phyloP scores from a whole-genome alignment of 1,140 invertebrate species.

The Drosophila virilis region DNA sequence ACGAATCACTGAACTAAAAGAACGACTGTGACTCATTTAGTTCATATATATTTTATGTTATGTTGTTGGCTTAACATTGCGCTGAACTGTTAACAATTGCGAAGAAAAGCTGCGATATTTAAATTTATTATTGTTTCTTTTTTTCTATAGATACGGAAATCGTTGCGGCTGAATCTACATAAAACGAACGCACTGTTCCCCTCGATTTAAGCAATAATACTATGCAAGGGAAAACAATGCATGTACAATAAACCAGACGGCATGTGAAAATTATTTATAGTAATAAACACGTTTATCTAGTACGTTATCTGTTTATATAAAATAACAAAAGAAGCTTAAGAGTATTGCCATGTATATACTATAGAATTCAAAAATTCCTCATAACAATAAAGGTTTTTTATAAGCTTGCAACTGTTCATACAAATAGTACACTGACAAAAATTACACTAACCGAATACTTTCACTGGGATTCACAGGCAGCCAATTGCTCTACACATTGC shows the following conservation, averaged over 20 bases:
- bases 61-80: conserved; percentile 2
- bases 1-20: conserved; percentile 8
- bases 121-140: background rate
- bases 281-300: background rate
- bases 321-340: no score
- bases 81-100: background rate
- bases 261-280: background rate
- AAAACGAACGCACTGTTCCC: no score
- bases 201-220: no score
- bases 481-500: conserved; percentile 71
- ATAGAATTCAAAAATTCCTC: no score
- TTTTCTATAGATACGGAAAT: background rate
- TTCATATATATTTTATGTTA: background rate
- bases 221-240: background rate
- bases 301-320: no score
- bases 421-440: background rate
- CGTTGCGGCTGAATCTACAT: no score
- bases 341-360: no score
- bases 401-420: background rate
- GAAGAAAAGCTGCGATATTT: background rate
- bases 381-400: no score
- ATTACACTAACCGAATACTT: background rate
- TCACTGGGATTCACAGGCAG: conserved; percentile 21
- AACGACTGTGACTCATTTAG: conserved; percentile 4
- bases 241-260: conserved; percentile 1